Evolutionary conservation across 2,888 invertebrate genomes (phyloP), one percentile per base, ranked within the genome.

Genomic region (Andrena chrysosceles): DNA sequence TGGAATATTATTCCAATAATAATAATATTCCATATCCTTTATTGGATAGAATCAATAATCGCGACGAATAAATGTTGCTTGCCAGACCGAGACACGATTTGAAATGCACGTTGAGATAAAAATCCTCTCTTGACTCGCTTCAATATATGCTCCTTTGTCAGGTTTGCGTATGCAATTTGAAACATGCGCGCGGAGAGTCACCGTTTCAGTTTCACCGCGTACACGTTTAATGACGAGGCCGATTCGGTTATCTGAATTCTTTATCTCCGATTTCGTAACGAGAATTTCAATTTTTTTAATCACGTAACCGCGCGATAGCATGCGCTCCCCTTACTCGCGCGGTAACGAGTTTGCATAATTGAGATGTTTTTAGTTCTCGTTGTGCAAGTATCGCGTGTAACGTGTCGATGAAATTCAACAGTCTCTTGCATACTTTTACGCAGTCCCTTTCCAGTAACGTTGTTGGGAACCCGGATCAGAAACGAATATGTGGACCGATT

Each of bases 261-360:
- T 48, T 56, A 16, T 66, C 29, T 33, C 10, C 20, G 5, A 31
- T 31, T 31, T 63, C 29, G 4, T 56, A 54, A 26, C 35, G 20
- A 42, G 31, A 20, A 31, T 63, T 63, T 35, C 33, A 63, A 35
- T 63, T 63, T 52, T 64, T 67, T 31, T 6, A 67, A n/a, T 52
- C 31, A 31, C 52, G n/a, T n/a, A 48, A n/a, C 29, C n/a, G 29
- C 20, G 29, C 29, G 5, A 29, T 66, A 52, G 13, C 7, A 26
- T n/a, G 2, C 16, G n/a, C 31, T 31, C 64, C 2, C 59, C 33
- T 52, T 69, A 4, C 31, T 6, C 3, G 6, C 6, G 2, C 16
- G 10, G 42, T 59, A 71, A 71, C 49, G 62, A 52, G 62, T 52
- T n/a, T 23, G 31, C 62, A 63, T 72, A 69, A 69, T 69, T 60